Conservation (phyloP, 1,140 invertebrate species). For the Drosophila serrata region DNA sequence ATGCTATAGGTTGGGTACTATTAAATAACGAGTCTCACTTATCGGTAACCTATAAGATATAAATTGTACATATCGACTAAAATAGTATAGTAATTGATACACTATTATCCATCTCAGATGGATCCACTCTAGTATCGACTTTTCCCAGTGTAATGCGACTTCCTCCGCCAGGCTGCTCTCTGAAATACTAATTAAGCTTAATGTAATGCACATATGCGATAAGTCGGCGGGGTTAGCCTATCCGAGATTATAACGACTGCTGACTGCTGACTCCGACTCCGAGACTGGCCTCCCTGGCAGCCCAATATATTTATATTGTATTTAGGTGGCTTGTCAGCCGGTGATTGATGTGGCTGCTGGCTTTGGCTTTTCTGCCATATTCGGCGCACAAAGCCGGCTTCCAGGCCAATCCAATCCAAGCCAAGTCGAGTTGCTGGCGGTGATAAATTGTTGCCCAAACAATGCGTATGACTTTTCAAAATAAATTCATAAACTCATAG, state of each 20-base stretch:
- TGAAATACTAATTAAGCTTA: conserved; percentile 80
- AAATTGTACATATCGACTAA: too few relatives aligned
- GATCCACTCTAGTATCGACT: neutral
- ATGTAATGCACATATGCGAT: conserved; percentile 78
- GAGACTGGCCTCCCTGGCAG: conserved; percentile 27
- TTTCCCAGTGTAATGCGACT: conserved; percentile 18
- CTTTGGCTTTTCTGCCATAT: conserved; percentile 65
- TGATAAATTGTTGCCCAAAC: conserved; percentile 51
- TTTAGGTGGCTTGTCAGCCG: conserved; percentile 76
- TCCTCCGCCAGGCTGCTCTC: conserved; percentile 41
- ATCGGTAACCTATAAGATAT: too few relatives aligned
- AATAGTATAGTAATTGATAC: too few relatives aligned
- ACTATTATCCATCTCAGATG: too few relatives aligned
- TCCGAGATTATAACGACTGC: conserved; percentile 53
- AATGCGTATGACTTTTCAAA: conserved; percentile 56
- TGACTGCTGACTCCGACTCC: conserved; percentile 17
- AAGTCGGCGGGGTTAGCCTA: conserved; percentile 54
- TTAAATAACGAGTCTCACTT: too few relatives aligned
- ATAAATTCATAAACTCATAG: conserved; percentile 48
- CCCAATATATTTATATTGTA: conserved; percentile 68
- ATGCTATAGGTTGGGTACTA: too few relatives aligned
- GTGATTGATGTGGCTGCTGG: conserved; percentile 72
- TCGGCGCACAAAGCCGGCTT: conserved; percentile 49
- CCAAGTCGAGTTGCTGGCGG: conserved; percentile 21
- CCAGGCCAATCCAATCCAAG: conserved; percentile 23